Base-by-base conservation (phyloP, 92 coral and sea anemone species). In the Umimayanthus kanabou region DNA sequence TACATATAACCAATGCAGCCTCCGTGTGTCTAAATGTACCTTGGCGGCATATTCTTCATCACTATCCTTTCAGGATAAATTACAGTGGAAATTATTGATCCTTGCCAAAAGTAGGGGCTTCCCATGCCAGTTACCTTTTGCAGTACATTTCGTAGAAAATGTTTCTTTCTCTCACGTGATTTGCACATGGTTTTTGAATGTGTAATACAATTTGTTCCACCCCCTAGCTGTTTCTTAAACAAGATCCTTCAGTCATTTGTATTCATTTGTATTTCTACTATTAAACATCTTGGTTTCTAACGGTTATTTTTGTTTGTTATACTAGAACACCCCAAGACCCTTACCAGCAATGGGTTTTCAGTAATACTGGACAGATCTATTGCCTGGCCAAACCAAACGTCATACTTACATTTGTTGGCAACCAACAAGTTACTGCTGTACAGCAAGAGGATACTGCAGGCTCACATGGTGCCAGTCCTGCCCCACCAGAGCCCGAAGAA, bases 291-390 rank as follows among this genome's bases (percentile, higher is more conserved):
- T 78, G 8, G 18, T 39, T 84, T n/a, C 84, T 84, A 16, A 28
- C 9, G 18, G 43, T 23, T 9, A 22, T 10, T 7, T 47, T 58
- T 78, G 76, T 81, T 42, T 55, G 84, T 55, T 57, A 76, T 74
- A 29, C 7, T 30, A 95, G 98, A 78, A 79, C 79, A 65, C 80
- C 93, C 2, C 90, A 87, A 49, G 93, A 95, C 49, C 88, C 84
- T 23, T 85, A 72, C 74, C 98, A 95, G 80, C 96, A 93, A 39
- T 96, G 98, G 98, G 95, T 91, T 50, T 96, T 96, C 88, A 96
- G 97, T 72, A 88, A 95, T 14, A 86, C 99, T 25, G 99, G 99
- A 28, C 97, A 93, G 76, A 92, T 96, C 76, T 96, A 95, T 90
- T 92, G 94, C 67, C 79, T 92, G 43, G 91, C 98, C 40, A 95